These are phyloP conservation scores for Nasonia oneida DNA, from an alignment of 2,888 invertebrate genomes.

Conservation along the genomic window DNA sequence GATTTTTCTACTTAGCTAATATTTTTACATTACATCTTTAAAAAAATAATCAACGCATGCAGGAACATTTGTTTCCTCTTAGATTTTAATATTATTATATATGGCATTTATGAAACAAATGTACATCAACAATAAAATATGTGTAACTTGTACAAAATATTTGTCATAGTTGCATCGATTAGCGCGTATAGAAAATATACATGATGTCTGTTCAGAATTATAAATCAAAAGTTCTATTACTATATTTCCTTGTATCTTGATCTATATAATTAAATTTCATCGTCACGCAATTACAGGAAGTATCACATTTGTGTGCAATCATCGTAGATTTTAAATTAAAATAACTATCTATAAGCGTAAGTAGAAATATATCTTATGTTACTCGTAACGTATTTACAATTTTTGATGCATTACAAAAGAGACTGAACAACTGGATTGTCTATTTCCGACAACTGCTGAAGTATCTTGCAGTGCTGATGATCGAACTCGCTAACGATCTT, in stretches of 20 bases:
- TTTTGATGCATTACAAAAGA: conserved; percentile 41
- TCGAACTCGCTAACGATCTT: conserved; percentile 56
- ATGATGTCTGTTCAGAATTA: not conserved
- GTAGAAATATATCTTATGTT: conserved; percentile 28
- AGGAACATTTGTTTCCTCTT: not conserved
- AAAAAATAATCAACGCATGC: conserved; percentile 3
- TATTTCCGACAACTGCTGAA: conserved; percentile 35
- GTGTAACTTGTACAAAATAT: conserved; percentile 39
- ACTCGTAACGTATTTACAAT: conserved; percentile 28
- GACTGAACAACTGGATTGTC: conserved; percentile 55
- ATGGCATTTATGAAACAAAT: conserved; percentile 23
- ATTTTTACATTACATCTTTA: not conserved
- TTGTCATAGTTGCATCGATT: not conserved
- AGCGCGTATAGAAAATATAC: conserved; percentile 24
- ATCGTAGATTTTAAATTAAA: conserved; percentile 36
- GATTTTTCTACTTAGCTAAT: not conserved
- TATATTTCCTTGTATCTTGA: conserved; percentile 5
- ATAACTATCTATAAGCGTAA: conserved; percentile 30
- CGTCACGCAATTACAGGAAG: conserved; percentile 45
- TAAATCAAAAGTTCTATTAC: conserved; percentile 23
- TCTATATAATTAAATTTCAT: conserved; percentile 5
- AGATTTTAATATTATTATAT: conserved; percentile 1
- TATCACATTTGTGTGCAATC: conserved; percentile 45
- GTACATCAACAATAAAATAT: conserved; percentile 46
- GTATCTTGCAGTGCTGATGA: conserved; percentile 40